Evolutionary conservation across 1,140 invertebrate species (phyloP).

Genomic region (Pseudomyrmex dendroicus): DNA sequence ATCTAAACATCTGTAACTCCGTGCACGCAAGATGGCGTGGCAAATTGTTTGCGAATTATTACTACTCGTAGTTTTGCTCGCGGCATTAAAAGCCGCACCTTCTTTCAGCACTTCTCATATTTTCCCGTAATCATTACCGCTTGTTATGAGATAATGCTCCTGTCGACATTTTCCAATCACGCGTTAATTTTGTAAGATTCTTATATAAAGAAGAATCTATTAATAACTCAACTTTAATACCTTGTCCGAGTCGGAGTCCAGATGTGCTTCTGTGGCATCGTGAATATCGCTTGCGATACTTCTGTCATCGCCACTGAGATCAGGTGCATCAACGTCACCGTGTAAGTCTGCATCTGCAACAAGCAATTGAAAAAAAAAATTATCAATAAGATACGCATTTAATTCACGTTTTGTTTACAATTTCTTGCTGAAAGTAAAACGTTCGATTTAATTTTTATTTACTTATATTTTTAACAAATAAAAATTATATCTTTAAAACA

Average conservation of each 20-base stretch:
- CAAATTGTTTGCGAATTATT: constrained; percentile 52
- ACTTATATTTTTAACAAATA: not conserved
- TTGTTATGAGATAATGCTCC: not conserved
- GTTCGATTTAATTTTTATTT: no score
- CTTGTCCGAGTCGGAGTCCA: constrained; percentile 86
- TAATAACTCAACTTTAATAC: constrained; percentile 44
- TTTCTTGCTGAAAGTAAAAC: no score
- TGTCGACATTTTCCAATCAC: not conserved
- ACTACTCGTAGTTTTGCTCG: constrained; percentile 21
- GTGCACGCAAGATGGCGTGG: constrained; percentile 37
- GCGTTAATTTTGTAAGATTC: not conserved
- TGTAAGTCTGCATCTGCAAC: constrained; percentile 86
- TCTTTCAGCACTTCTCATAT: constrained; percentile 17
- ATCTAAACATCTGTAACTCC: constrained; percentile 36
- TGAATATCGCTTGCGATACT: constrained; percentile 85
- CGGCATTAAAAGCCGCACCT: constrained; percentile 33
- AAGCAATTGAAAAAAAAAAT: constrained; percentile 25
- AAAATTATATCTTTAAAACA: not conserved
- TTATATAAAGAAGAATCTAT: not conserved
- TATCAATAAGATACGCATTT: not conserved
- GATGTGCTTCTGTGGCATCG: constrained; percentile 81
- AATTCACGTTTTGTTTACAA: no score
- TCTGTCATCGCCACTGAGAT: constrained; percentile 85
- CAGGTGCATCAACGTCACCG: constrained; percentile 83
- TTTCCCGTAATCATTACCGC: constrained; percentile 15